Evolutionary conservation across 2,113 vertebrate species (phyloP).

Genomic region (Elgaria multicarinata): DNA sequence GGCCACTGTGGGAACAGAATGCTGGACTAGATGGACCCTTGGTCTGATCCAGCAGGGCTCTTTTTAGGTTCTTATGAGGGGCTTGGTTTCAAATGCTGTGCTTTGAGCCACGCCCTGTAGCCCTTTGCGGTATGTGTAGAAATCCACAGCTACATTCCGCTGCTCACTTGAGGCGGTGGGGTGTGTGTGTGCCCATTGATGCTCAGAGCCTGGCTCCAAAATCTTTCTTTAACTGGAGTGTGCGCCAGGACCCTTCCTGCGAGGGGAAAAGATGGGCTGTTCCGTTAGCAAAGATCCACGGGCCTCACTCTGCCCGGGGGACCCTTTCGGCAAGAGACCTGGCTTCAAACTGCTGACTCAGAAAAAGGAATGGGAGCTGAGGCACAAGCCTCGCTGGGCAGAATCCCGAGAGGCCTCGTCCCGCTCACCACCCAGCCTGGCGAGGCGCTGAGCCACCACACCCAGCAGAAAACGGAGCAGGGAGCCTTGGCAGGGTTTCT

Average conservation of each 20-base stretch:
- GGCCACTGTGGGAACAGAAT: too few species aligned
- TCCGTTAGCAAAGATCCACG: background rate
- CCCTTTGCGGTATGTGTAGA: too few species aligned
- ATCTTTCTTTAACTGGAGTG: constrained; percentile 34
- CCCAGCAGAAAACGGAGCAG: constrained; percentile 32
- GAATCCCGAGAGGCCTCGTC: constrained; percentile 20
- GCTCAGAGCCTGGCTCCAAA: background rate
- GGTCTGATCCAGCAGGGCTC: too few species aligned
- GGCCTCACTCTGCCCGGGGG: too few species aligned
- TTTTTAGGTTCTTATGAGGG: too few species aligned
- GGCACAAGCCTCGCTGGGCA: background rate
- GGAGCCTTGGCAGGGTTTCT: background rate
- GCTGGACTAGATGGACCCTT: too few species aligned
- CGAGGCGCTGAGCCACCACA: constrained; percentile 11
- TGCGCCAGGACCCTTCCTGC: constrained; percentile 41
- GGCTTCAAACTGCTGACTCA: constrained; percentile 31
- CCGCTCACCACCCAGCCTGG: too few species aligned
- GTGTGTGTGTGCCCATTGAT: background rate
- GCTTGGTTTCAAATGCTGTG: too few species aligned
- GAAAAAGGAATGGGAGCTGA: background rate
- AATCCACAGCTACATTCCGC: too few species aligned
- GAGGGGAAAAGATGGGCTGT: constrained; percentile 20
- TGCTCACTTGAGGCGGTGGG: background rate
- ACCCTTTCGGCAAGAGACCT: constrained; percentile 20
- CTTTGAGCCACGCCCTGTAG: too few species aligned